Percentiles rank a stretch among this genome's conserved stretches.
Evolutionary conservation across 2,888 invertebrate genomes (phyloP).

Genomic region (Leptopilina syphax): DNA sequence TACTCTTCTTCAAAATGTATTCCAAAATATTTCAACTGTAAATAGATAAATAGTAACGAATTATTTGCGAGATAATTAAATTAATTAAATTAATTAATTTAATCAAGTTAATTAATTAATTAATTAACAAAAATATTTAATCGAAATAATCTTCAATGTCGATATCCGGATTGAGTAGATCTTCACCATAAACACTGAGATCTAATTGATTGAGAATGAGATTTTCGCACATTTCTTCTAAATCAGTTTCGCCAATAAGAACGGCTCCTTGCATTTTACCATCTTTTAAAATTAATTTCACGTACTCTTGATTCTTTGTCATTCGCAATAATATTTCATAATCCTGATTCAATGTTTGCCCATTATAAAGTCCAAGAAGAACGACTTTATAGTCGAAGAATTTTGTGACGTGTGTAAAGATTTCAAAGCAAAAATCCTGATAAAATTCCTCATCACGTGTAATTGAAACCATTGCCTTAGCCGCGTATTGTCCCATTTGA

Average conservation of each 20-base stretch:
- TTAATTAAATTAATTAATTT: no score
- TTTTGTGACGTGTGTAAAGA: slow-evolving; percentile 97
- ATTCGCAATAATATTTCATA: slow-evolving; percentile 92
- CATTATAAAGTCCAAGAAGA: slow-evolving; percentile 94
- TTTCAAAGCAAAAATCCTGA: slow-evolving; percentile 97
- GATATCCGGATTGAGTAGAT: slow-evolving; percentile 95
- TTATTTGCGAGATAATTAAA: no score
- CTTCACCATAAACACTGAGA: slow-evolving; percentile 91
- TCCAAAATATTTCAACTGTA: no score
- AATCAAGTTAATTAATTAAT: no score
- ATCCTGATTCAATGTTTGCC: slow-evolving; percentile 87
- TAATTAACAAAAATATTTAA: slow-evolving; percentile 76
- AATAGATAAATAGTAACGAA: no score
- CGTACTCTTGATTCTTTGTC: slow-evolving; percentile 88
- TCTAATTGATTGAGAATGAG: slow-evolving; percentile 96
- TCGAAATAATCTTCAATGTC: slow-evolving; percentile 99
- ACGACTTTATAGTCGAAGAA: slow-evolving; percentile 97
- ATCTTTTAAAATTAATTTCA: slow-evolving; percentile 92
- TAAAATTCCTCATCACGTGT: slow-evolving; percentile 82
- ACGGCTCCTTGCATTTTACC: slow-evolving; percentile 95
- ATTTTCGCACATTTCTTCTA: slow-evolving; percentile 99
- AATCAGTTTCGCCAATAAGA: slow-evolving; percentile 96
- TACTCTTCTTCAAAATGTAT: no score
- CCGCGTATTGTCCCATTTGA: slow-evolving; percentile 97
- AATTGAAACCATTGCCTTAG: slow-evolving; percentile 89